Base-by-base conservation (phyloP, 2,797 vertebrate genomes). In the Neosilurus mollespiculum region DNA sequence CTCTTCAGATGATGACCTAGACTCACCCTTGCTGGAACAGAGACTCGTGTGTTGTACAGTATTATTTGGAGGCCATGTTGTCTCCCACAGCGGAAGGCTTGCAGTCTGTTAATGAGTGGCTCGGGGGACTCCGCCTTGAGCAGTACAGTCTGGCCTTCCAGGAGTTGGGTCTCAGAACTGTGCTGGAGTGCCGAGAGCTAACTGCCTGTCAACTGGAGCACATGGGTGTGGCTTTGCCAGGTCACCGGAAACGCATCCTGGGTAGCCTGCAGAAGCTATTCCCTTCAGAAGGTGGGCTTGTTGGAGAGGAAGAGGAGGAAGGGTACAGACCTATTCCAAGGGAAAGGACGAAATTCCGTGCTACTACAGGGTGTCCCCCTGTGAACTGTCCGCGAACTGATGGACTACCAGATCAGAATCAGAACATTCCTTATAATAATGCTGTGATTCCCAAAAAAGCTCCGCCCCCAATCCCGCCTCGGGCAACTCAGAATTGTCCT, bases 181-280 rank as follows among this genome's bases (percentile, higher is more conserved):
- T 96, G n/a, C 81, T 84, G 1, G 95, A 97, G 18, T 97, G 97
- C 89, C 93, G 86, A 70, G 89, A 81, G 22, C 92, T 98, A 86
- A 95, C 93, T 0, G 88, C 93, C 0, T 90, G 94, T 43, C 90
- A 84, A 6, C 92, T 98, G 51, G 90, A 95, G 78, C 88, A 0
- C 49, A 94, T 98, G 56, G 97, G 97, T 0, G 91, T 98, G 84
- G 84, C 88, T 0, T 92, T 97, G 77, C 95, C 97, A 0, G 97
- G 98, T 0, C 97, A 99, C 86, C 95, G 93, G 80, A 95, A 94
- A 78, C 97, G 98, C 67, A 96, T 99, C 84, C 90, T 99, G n/a
- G 92, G 96, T 0, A 97, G 95, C 4, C 87, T 99, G 51, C 94
- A 88, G 15, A 94, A 92, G 78, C 90, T 94, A 12, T 66, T 92